Base-by-base conservation (phyloP, 2,113 vertebrate species). In the Macquaria ambigua region DNA sequence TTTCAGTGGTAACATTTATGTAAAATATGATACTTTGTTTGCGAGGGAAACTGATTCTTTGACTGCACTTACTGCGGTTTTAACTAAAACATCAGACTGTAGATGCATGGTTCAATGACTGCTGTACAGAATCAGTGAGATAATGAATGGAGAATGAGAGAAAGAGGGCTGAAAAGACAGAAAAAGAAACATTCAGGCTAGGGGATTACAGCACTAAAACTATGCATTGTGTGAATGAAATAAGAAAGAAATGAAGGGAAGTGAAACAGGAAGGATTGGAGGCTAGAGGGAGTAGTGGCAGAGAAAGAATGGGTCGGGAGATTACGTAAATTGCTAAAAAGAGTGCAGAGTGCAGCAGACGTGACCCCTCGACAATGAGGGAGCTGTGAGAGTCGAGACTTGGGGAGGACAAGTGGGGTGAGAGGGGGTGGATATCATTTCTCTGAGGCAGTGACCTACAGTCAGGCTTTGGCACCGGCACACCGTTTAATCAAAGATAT, bases 401-500 rank as follows among this genome's bases (percentile, higher is more conserved):
- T 14, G 37, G 68, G 70, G 55, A 78, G 84, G 77, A 82, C 81
- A 71, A 79, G 79, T 68, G 84, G 85, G 84, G 87, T 83, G 75
- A 81, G 87, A 71, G 41, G 86, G 34, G 79, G 86, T 21, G 79
- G 66, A 71, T 82, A 88, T 89, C 66, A 87, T 93, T 89, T 87
- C 91, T 92, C 91, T 21, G 78, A 84, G 88, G 91, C 80, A 64
- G 59, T 91, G 92, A 92, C 93, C 93, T 90, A 86, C 87, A 90
- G 88, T 91, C 85, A 76, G 64, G 81, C 75, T 75, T 81, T 83
- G 79, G 74, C 74, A 78, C 63, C 25, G 61, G 77, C 79, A 55
- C 79, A 62, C 72, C 48, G 70, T 93, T 93, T 93, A 91, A 95
- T 93, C 90, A 94, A 88, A 93, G 91, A 89, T 92, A 90, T 92